A percentile compares a stretch with the other conserved stretches of the same genome.
Conservation (phyloP, 2,113 vertebrate genomes). For the Gymnocephalus cernua region DNA sequence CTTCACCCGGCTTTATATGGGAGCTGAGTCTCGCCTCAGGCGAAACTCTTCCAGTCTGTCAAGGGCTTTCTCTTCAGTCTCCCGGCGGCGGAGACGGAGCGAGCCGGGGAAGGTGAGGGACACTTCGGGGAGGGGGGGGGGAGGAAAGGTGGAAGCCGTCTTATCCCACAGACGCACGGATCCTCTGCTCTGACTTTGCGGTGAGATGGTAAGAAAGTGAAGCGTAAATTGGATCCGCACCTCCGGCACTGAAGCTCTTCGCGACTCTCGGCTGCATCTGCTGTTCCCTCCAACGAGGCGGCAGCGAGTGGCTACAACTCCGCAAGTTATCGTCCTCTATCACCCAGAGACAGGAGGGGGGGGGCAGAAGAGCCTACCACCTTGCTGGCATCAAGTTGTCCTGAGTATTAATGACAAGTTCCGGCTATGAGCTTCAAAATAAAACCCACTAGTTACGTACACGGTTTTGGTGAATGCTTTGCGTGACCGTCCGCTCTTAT, state of each 20-base stretch:
- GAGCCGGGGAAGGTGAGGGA: constrained; percentile 4
- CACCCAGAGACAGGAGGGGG: neutral
- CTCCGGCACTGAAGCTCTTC: constrained; percentile 9
- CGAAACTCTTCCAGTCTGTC: constrained; percentile 48
- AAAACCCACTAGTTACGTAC: neutral
- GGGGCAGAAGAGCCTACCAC: neutral
- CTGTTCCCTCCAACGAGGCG: neutral
- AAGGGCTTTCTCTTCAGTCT: constrained; percentile 24
- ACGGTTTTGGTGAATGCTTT: fast-evolving
- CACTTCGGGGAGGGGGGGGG: constrained; percentile 21
- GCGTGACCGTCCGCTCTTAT: neutral
- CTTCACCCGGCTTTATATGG: constrained; percentile 33
- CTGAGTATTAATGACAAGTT: fast-evolving
- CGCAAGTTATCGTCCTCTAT: constrained; percentile 57
- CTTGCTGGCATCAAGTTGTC: neutral
- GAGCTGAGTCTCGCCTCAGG: constrained; percentile 21
- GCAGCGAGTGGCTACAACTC: constrained; percentile 34
- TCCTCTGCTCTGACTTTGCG: constrained; percentile 15
- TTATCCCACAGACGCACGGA: neutral
- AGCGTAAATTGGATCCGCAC: neutral
- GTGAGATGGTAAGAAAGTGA: constrained; percentile 7
- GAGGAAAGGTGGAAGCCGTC: constrained; percentile 38
- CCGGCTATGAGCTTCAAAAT: neutral
- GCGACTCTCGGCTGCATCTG: constrained; percentile 9
- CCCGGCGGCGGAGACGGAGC: neutral